These are phyloP conservation scores for Apolygus lucorum DNA, from an alignment of 1,140 invertebrate species.

Conservation along the genomic window DNA sequence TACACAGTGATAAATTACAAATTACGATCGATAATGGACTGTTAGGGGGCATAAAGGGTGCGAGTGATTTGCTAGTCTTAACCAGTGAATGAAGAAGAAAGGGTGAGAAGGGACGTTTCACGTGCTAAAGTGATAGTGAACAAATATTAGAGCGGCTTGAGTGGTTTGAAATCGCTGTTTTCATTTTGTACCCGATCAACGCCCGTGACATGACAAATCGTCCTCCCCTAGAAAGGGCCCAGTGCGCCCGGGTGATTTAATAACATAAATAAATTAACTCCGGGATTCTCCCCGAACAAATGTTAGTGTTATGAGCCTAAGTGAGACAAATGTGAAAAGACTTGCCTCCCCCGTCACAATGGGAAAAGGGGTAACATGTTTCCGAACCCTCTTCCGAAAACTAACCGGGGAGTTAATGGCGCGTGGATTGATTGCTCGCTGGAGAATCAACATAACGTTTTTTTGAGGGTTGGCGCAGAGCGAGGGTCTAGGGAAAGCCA, in stretches of 20 bases:
- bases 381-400: too few species aligned
- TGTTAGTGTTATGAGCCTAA: constrained; percentile 1
- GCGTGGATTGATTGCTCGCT: not conserved
- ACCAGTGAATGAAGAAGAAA: too few species aligned
- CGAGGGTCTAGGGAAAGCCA: not conserved
- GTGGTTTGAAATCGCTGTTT: not conserved
- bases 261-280: not conserved
- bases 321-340: not conserved
- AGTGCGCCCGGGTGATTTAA: not conserved
- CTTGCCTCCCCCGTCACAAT: too few species aligned
- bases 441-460: not conserved
- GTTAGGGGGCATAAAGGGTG: too few species aligned
- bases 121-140: too few species aligned
- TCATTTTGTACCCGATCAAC: not conserved
- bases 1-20: too few species aligned
- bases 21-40: too few species aligned
- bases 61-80: too few species aligned
- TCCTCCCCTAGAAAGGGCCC: not conserved
- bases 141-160: not conserved
- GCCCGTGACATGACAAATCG: not conserved
- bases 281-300: not conserved
- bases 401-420: not conserved
- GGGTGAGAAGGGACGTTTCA: too few species aligned
- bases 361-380: too few species aligned
- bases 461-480: not conserved